These are phyloP conservation scores for Bergia sp. DNA, from an alignment of 92 coral and sea anemone genomes.

Conservation along the genomic window DNA sequence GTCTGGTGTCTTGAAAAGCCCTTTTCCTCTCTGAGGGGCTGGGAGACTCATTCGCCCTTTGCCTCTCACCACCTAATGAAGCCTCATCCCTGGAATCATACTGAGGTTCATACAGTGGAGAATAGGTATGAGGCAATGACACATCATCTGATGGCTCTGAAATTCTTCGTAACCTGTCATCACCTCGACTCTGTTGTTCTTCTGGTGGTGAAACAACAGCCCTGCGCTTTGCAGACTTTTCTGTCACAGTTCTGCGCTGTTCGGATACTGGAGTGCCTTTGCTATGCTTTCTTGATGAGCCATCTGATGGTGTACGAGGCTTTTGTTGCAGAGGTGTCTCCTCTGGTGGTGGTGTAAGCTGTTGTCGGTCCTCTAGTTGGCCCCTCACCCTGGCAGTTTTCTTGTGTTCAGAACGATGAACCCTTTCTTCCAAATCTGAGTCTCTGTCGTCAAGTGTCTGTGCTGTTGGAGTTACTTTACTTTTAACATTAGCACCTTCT, in stretches of 20 bases:
- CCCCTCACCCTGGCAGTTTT: not conserved
- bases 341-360: conserved; percentile 6
- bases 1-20: conserved; percentile 18
- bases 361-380: not conserved
- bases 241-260: not conserved
- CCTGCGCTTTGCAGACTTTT: conserved; percentile 37
- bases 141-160: conserved; percentile 36
- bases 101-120: conserved; percentile 28
- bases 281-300: conserved; percentile 24
- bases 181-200: conserved; percentile 11
- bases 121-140: not conserved
- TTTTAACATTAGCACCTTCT: conserved; percentile 20
- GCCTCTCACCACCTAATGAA: conserved; percentile 12
- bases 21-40: conserved; percentile 13
- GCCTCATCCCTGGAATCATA: conserved; percentile 28
- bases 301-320: conserved; percentile 5
- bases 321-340: not conserved
- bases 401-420: not conserved
- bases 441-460: conserved; percentile 2
- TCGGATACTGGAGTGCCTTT: conserved; percentile 12
- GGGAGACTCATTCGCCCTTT: not conserved
- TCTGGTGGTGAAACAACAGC: not conserved
- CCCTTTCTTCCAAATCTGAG: conserved; percentile 28
- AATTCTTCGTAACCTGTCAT: not conserved
- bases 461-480: conserved; percentile 7